phyloP scores from a whole-genome alignment of 2,888 invertebrate genomes.

The Hemicrepidius hirtus region DNA sequence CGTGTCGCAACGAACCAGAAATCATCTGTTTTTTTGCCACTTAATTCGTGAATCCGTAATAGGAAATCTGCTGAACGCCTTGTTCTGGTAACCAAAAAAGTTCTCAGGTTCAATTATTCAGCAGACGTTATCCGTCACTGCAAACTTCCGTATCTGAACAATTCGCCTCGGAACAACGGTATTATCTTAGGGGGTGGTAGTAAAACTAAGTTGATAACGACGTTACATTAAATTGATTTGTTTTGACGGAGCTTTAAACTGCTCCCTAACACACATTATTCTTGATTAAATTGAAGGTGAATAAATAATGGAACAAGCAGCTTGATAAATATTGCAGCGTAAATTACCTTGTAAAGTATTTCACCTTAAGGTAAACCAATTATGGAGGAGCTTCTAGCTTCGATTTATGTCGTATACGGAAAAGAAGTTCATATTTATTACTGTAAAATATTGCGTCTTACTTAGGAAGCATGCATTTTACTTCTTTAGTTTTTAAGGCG shows the following conservation, averaged over 20 bases:
- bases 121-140: conserved; percentile 26
- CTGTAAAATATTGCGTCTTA: not conserved
- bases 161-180: conserved; percentile 19
- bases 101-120: conserved; percentile 23
- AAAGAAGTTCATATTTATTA: not conserved
- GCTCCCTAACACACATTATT: conserved; percentile 32
- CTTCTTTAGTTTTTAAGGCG: not conserved
- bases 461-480: too few relatives aligned
- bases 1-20: too few relatives aligned
- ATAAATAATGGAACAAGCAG: conserved; percentile 34
- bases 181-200: conserved; percentile 27
- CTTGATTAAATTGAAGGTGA: conserved; percentile 36
- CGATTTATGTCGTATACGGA: conserved; percentile 3
- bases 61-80: not conserved
- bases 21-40: not conserved
- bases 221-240: conserved; percentile 38
- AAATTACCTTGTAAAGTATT: conserved; percentile 28
- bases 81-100: conserved; percentile 2
- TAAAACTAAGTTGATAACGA: conserved; percentile 38
- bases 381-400: not conserved
- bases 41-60: not conserved
- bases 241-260: conserved; percentile 37
- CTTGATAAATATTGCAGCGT: conserved; percentile 27
- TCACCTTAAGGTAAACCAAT: not conserved
- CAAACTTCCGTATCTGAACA: conserved; percentile 28